phyloP scores from a whole-genome alignment of 2,113 vertebrate species.

The Circaetus gallicus region DNA sequence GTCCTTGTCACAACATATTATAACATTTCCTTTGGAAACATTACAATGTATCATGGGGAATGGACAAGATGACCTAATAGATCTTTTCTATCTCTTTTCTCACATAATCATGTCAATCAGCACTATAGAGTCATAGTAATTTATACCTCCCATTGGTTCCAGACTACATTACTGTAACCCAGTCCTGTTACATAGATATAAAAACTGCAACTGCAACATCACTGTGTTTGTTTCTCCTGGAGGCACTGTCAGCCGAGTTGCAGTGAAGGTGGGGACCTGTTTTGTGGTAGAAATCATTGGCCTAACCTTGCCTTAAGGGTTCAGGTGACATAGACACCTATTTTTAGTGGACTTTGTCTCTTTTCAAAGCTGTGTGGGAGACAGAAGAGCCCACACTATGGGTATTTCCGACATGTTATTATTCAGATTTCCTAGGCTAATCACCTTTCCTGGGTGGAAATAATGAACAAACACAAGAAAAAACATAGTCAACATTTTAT shows the following conservation, averaged over 20 bases:
- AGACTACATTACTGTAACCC: background rate
- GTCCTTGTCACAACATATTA: slow-evolving; percentile 17
- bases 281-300: background rate
- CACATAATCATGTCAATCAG: slow-evolving; percentile 35
- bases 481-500: background rate
- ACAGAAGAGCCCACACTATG: background rate
- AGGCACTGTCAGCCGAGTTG: background rate
- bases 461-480: background rate
- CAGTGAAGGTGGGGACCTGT: background rate
- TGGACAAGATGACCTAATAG: slow-evolving; percentile 28
- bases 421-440: background rate
- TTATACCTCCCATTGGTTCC: background rate
- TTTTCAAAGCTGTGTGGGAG: background rate
- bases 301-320: background rate
- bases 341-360: background rate
- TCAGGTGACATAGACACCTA: background rate
- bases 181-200: background rate
- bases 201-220: background rate
- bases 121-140: background rate
- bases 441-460: background rate
- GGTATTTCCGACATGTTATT: background rate
- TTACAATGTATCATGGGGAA: background rate
- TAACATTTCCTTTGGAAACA: slow-evolving; percentile 6
- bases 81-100: slow-evolving; percentile 24
- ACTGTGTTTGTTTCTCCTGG: background rate